Evolutionary conservation across 2,113 vertebrate species (phyloP), one percentile per base, ranked within the genome.

Genomic region (Daubentonia madagascariensis): DNA sequence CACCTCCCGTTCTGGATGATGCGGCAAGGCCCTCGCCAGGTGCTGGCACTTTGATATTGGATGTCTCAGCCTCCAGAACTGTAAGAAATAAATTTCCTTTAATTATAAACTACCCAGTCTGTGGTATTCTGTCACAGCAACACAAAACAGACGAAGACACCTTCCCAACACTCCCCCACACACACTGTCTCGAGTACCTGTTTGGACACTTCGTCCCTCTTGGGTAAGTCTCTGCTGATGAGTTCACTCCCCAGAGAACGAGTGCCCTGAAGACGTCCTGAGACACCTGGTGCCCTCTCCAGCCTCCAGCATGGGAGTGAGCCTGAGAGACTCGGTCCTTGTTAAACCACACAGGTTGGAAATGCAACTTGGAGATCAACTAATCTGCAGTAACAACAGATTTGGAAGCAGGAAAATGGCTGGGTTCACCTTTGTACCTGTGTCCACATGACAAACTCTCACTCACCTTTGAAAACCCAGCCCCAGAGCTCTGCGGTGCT

Each of bases 301-400:
- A 22, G 80, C 43, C 40, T 8, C 7, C 25, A 5, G 43, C 6
- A 1, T 0, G 35, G 80, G 28, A 35, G 6, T 5, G 23, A 63
- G 35, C 81, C 70, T 11, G 35, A n/a, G 37, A 17, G n/a, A n/a
- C n/a, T n/a, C n/a, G n/a, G n/a, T n/a, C 30, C 50, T n/a, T 6
- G 28, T 45, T 20, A 30, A 52, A 23, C 23, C 9, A 54, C 11
- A 1, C 1, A 17, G 50, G 32, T 22, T n/a, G 14, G 54, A 85
- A 25, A 40, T n/a, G 32, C 22, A 23, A 6, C 0, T 37, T 32
- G 16, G 54, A 22, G 43, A 48, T 25, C 3, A 8, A 2, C 20
- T 3, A 11, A 7, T 16, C 43, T 3, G 8, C n/a, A 32, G 25
- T 8, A 2, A 35, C 1, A 0, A 54, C 76, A 25, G 18, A 8